A percentile compares a stretch with the other conserved stretches of the same genome.
Evolutionary conservation across 2,888 invertebrate species (phyloP).

Genomic region (Sminthurides aquaticus): DNA sequence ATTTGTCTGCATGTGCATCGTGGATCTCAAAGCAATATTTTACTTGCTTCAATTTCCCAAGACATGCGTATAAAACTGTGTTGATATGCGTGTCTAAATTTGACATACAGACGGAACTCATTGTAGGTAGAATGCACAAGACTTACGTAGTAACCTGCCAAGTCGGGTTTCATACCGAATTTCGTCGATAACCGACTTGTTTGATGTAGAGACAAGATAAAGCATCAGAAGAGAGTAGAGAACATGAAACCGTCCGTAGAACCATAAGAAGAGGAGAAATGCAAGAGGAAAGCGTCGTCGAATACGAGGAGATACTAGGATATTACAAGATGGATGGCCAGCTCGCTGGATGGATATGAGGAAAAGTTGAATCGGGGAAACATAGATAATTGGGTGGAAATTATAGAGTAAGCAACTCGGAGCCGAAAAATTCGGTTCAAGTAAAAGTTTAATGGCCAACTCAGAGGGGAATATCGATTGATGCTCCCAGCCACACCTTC

Average conservation of each 20-base stretch:
- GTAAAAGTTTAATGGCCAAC: conserved; percentile 42
- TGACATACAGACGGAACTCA: too few relatives aligned
- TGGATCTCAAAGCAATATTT: too few relatives aligned
- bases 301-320: background rate
- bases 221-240: too few relatives aligned
- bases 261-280: background rate
- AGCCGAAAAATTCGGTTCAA: conserved; percentile 35
- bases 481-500: conserved; percentile 43
- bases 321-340: conserved; percentile 1
- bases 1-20: too few relatives aligned
- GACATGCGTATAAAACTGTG: too few relatives aligned
- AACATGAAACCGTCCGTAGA: background rate
- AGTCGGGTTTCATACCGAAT: too few relatives aligned
- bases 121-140: too few relatives aligned
- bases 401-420: conserved; percentile 42
- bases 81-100: too few relatives aligned
- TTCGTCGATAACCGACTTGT: too few relatives aligned
- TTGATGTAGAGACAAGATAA: too few relatives aligned
- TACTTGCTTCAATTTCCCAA: too few relatives aligned
- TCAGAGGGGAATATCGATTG: conserved; percentile 40
- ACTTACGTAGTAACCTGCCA: too few relatives aligned
- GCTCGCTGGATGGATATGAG: background rate
- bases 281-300: background rate
- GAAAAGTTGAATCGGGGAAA: background rate
- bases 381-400: conserved; percentile 43